Conservation (phyloP, 2,797 vertebrate species). For the Phoxinus dragarum region DNA sequence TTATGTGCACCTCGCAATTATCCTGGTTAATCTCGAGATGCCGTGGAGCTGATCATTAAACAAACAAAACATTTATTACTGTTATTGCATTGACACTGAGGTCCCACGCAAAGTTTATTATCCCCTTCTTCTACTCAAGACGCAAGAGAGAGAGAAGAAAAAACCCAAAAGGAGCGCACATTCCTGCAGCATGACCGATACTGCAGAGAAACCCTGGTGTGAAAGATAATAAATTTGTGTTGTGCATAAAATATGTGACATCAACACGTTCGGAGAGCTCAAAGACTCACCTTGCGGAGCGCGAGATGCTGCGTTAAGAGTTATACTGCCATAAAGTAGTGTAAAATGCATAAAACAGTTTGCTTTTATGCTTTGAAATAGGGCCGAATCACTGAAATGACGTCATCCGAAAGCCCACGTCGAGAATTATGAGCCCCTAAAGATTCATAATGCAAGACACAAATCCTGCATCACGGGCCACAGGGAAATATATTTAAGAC, state of each 20-base stretch:
- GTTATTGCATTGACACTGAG: conserved; percentile 48
- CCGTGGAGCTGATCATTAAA: conserved; percentile 53
- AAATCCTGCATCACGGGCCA: conserved; percentile 38
- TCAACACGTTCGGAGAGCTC: conserved; percentile 37
- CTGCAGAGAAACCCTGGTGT: conserved; percentile 45
- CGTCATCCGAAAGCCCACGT: conserved; percentile 47
- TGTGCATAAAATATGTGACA: conserved; percentile 52
- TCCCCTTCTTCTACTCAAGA: conserved; percentile 46
- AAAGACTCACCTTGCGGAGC: conserved; percentile 29
- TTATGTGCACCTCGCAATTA: conserved; percentile 37
- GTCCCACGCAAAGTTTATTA: conserved; percentile 49
- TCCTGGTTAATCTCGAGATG: conserved; percentile 52
- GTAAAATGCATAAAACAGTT: conserved; percentile 36
- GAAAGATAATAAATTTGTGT: conserved; percentile 58
- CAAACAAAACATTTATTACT: conserved; percentile 60
- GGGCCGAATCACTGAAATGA: conserved; percentile 33
- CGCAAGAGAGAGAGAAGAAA: not conserved
- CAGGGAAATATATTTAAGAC: conserved; percentile 12
- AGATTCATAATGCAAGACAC: conserved; percentile 35
- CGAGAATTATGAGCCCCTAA: conserved; percentile 43
- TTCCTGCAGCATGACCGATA: conserved; percentile 56
- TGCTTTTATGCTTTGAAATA: conserved; percentile 38
- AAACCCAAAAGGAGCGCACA: conserved; percentile 33
- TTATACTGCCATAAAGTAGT: conserved; percentile 42
- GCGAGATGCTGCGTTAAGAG: not conserved